A percentile compares a stretch with the other conserved stretches of the same genome.
Evolutionary conservation across 2,113 vertebrate species (phyloP).

Genomic region (Phainopepla nitens): DNA sequence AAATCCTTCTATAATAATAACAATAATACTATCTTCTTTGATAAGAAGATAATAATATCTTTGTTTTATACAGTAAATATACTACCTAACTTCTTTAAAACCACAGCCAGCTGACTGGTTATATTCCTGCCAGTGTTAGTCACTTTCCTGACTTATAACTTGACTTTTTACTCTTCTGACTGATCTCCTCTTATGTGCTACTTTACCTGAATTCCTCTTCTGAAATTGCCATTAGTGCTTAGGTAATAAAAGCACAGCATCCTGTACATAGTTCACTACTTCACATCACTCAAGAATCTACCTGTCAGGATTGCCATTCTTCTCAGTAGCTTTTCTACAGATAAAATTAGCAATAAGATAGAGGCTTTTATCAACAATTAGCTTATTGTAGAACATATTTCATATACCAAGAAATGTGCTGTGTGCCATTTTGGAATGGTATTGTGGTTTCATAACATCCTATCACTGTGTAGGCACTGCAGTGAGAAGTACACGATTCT

Average conservation of each 20-base stretch:
- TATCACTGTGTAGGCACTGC: background rate
- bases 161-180: background rate
- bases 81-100: background rate
- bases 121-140: background rate
- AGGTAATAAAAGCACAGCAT: slow-evolving; percentile 22
- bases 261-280: background rate
- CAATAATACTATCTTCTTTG: too few species aligned
- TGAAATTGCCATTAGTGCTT: slow-evolving; percentile 26
- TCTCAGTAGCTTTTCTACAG: background rate
- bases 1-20: too few species aligned
- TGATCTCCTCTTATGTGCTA: background rate
- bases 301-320: background rate
- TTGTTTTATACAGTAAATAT: background rate
- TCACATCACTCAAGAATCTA: background rate
- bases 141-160: background rate
- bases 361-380: slow-evolving; percentile 35
- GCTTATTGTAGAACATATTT: background rate
- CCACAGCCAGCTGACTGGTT: background rate
- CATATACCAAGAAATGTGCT: background rate
- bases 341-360: background rate
- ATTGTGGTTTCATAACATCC: slow-evolving; percentile 31
- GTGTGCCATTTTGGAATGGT: background rate
- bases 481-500: background rate
- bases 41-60: background rate
- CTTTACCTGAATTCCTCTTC: slow-evolving; percentile 4